Evolutionary conservation across 1,140 invertebrate species (phyloP).

Genomic region (Drosophila neocordata): DNA sequence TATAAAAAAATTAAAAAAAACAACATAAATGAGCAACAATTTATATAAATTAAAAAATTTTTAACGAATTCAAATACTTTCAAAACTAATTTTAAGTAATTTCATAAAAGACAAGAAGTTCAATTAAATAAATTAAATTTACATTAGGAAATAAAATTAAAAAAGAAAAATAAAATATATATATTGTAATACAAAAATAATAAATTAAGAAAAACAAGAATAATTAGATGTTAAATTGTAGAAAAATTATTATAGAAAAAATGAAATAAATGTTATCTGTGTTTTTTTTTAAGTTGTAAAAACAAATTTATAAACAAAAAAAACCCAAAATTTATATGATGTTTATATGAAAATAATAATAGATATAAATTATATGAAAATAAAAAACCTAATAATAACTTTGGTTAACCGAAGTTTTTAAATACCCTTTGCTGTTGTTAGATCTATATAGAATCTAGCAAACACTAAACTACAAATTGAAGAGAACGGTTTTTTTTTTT

Average conservation of each 20-base stretch:
- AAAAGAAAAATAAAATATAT: not conserved
- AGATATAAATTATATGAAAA: not conserved
- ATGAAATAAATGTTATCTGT: not conserved
- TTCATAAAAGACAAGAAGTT: not conserved
- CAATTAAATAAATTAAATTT: not conserved
- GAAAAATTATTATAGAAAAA: not conserved
- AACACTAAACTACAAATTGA: too few species aligned
- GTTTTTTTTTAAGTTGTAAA: conserved; percentile 1
- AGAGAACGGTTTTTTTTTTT: too few species aligned
- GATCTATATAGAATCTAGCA: too few species aligned
- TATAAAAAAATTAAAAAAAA: not conserved
- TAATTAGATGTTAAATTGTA: conserved; percentile 14
- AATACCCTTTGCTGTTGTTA: not conserved
- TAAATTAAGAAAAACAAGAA: not conserved
- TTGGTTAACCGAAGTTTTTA: not conserved
- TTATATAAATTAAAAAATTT: not conserved
- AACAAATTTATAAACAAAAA: not conserved
- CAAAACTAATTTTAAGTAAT: too few species aligned
- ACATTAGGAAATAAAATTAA: not conserved
- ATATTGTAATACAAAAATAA: not conserved
- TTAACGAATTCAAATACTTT: too few species aligned
- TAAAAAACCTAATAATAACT: not conserved
- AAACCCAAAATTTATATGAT: conserved; percentile 11
- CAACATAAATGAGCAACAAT: too few species aligned
- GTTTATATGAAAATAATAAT: conserved; percentile 13